A percentile compares a stretch with the other conserved stretches of the same genome.
phyloP scores from a whole-genome alignment of 2,888 invertebrate species.

The Drosophila borborema region DNA sequence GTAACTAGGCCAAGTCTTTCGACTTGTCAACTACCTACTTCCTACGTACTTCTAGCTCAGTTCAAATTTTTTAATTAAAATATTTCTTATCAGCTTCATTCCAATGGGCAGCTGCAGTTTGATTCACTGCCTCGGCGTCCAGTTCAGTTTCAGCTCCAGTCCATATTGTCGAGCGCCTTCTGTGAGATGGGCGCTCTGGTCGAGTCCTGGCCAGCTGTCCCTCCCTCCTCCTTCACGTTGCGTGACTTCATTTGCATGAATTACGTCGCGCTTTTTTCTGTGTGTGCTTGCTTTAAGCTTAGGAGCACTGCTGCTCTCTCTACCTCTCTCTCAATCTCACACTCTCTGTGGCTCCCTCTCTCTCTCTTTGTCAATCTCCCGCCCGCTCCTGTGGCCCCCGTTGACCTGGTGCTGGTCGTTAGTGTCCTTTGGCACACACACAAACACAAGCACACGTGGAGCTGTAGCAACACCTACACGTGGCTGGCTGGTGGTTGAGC shows the following conservation, averaged over 20 bases:
- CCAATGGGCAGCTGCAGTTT: slow-evolving; percentile 36
- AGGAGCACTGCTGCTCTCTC: slow-evolving; percentile 10
- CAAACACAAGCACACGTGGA: slow-evolving; percentile 22
- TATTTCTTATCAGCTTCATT: slow-evolving; percentile 10
- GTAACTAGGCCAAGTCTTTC: neutral
- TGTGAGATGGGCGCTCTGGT: slow-evolving; percentile 41
- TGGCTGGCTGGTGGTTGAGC: slow-evolving; percentile 59
- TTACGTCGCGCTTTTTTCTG: slow-evolving; percentile 63
- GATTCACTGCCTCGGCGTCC: slow-evolving; percentile 18
- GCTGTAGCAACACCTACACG: slow-evolving; percentile 39
- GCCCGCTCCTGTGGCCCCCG: neutral
- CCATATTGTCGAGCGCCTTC: slow-evolving; percentile 33
- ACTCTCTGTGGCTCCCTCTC: neutral
- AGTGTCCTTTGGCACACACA: slow-evolving; percentile 59
- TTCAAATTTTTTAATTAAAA: neutral
- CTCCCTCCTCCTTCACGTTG: slow-evolving; percentile 48
- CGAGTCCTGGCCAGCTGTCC: neutral
- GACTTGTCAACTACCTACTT: neutral
- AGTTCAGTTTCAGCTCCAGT: neutral
- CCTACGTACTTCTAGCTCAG: neutral
- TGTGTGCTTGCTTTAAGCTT: slow-evolving; percentile 11
- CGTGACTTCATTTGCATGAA: slow-evolving; percentile 83
- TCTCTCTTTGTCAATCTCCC: neutral
- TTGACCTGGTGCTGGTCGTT: slow-evolving; percentile 52
- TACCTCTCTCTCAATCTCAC: neutral